phyloP scores from a whole-genome alignment of 2,797 vertebrate genomes.

The Sternotherus odoratus region DNA sequence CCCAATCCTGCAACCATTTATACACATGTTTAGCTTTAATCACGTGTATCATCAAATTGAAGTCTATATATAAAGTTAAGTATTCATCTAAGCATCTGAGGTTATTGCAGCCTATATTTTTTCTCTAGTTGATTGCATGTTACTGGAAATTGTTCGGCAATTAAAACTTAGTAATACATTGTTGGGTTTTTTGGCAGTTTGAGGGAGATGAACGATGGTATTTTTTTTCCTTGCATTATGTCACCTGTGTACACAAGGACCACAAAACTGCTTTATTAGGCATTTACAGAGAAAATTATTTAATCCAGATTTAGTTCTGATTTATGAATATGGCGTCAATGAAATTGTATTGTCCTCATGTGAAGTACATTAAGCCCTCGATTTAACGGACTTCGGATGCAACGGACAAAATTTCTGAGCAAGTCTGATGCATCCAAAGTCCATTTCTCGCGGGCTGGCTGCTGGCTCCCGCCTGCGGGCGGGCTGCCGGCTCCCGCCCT shows the following conservation, averaged over 20 bases:
- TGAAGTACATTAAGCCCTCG: no score
- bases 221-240: background rate
- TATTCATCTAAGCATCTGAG: background rate
- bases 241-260: background rate
- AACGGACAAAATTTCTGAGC: no score
- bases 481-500: no score
- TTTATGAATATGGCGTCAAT: background rate
- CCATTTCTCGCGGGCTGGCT: no score
- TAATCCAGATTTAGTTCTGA: background rate
- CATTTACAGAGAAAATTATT: background rate
- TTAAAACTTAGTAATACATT: background rate
- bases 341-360: background rate
- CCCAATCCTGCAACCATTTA: background rate
- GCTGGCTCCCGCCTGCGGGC: no score
- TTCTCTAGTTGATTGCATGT: background rate
- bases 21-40: background rate
- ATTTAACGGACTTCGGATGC: no score
- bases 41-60: background rate
- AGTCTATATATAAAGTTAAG: background rate
- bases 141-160: background rate
- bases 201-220: background rate
- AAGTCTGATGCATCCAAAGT: no score
- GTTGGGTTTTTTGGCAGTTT: background rate
- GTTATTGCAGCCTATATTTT: background rate
- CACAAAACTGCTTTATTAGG: background rate